Evolutionary conservation across 2,888 invertebrate genomes (phyloP), one percentile per base, ranked within the genome.

Genomic region (Ryuthela nishihirai): DNA sequence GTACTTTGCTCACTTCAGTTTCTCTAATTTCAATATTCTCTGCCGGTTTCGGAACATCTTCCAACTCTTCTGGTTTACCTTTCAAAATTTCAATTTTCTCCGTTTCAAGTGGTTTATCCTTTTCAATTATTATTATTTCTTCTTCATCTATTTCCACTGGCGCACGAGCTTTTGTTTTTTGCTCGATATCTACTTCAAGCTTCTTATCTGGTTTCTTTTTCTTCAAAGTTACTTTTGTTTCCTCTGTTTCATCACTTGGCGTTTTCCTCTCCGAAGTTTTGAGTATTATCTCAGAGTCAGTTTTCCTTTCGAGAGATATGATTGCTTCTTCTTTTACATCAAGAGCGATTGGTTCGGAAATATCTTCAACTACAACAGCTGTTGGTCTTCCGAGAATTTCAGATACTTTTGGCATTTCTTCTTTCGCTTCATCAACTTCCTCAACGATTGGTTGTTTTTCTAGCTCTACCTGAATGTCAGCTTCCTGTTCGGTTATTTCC

Each of bases 181-280:
- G 40, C 36, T 35, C 65, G 3, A 54, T 46, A 21, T 49, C 35
- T 39, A 49, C 43, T 24, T 64, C 47, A 20, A 65, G 60, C 45
- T 64, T 54, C 26, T 49, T 39, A 6, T 40, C 24, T 12, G 50
- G 24, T 35, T 69, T 68, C 46, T 70, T 71, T 55, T 71, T 64
- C 36, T 68, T 70, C 69, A 62, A 17, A 4, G 34, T 56, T 32
- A 64, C 44, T 18, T 21, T 35, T 4, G 52, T 47, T 35, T 48
- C 29, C 9, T 47, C 50, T 17, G 40, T 52, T 49, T 62, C 60
- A 0, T 49, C 54, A 15, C 9, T 6, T 35, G 23, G 25, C 1
- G 26, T 44, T 44, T 66, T 67, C 48, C 66, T 65, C 52, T 70
- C 67, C 24, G 68, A 67, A 23, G 39, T 65, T 56, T 24, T 63